Base-by-base conservation (phyloP, 2,888 invertebrate species). In the Pedicia rivosa region DNA sequence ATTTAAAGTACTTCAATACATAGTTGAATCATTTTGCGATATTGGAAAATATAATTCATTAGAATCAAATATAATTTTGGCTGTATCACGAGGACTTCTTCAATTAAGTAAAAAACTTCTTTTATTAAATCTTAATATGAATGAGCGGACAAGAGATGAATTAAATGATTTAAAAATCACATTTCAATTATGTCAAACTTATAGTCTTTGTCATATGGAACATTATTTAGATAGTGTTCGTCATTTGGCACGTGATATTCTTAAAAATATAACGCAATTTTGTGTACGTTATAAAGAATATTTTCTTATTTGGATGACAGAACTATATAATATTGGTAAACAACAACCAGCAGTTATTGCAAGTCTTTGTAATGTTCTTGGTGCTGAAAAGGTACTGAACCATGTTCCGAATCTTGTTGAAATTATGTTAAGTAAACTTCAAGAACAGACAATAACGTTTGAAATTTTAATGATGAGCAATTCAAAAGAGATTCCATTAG, bases 171-270 rank as follows among this genome's bases (percentile, higher is more conserved):
- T 31, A n/a, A 22, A 32, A 13, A 32, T 20, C 9, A 20, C 20
- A 32, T n/a, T 26, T 10, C 24, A 35, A 2, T 16, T 17, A 3
- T 6, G 17, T 7, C 9, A 19, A 20, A 19, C 12, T 28, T 36
- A 19, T 14, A 19, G 17, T 2, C 14, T 36, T 13, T 19, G 12
- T 17, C 19, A 32, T 32, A 55, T 76, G 31, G 74, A 76, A 34
- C 73, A 75, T 55, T 65, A 66, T 47, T 65, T 74, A 52, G 78
- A 79, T 50, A 70, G 71, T 43, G 74, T 79, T 16, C 55, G 73
- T 2, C 70, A 74, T 48, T 56, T 73, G 35, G 58, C 70, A 1
- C 67, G 65, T 15, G 67, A 68, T 42, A 54, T 68, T 16, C 53
- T 70, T 39, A 54, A 53, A 3, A 64, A 65, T 47, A 20, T 32